phyloP scores from a whole-genome alignment of 2,113 vertebrate species.

The Choloepus hoffmanni region DNA sequence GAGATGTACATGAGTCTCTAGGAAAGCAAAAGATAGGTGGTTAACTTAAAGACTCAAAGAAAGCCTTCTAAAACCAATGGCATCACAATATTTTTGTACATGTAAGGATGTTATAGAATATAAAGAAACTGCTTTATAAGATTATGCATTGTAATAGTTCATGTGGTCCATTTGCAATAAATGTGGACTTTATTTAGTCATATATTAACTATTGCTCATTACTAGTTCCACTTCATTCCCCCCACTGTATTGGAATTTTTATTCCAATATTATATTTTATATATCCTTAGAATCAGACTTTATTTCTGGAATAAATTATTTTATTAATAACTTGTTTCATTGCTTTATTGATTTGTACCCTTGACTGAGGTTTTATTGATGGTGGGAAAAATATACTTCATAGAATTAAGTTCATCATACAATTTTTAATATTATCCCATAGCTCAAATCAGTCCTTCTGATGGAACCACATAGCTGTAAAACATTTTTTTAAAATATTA shows the following conservation, averaged over 20 bases:
- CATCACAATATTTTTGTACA: not conserved
- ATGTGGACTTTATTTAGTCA: not conserved
- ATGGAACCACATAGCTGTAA: not conserved
- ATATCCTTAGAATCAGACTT: not conserved
- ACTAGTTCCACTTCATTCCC: not conserved
- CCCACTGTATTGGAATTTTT: not conserved
- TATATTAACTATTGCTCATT: not conserved
- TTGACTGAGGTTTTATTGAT: not conserved
- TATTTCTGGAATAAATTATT: not conserved
- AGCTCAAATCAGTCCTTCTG: not conserved
- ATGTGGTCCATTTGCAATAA: not conserved
- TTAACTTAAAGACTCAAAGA: not conserved
- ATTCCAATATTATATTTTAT: not conserved
- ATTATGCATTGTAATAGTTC: not conserved
- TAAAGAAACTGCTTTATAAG: not conserved
- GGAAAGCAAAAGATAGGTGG: not conserved
- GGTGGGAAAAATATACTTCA: not conserved
- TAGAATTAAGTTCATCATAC: not conserved
- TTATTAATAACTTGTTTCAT: not conserved
- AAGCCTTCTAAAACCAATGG: not conserved
- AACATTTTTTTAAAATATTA: not conserved
- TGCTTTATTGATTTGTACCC: not conserved
- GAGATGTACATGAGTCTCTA: not conserved
- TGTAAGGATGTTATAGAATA: no score
- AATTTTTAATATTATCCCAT: not conserved